These are phyloP conservation scores for Diorhabda elongata DNA, from an alignment of 1,140 invertebrate species.

Conservation along the genomic window DNA sequence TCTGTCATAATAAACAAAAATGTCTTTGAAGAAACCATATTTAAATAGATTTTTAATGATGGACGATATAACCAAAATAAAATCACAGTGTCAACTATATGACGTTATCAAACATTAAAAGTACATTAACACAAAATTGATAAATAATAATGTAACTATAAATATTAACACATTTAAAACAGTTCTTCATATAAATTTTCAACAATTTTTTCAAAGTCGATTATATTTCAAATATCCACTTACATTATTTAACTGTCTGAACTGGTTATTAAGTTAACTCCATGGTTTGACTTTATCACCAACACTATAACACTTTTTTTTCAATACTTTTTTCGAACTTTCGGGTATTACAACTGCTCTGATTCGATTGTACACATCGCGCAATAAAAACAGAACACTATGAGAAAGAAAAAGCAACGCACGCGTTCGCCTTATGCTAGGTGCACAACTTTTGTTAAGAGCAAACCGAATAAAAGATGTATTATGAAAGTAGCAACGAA, in stretches of 20 bases:
- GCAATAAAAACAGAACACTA: neutral
- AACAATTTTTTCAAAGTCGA: too few species aligned
- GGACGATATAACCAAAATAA: too few species aligned
- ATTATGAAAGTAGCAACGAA: slow-evolving; percentile 10
- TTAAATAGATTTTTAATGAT: too few species aligned
- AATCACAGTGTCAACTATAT: too few species aligned
- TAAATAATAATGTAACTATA: too few species aligned
- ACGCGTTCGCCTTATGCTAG: neutral
- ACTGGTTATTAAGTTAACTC: slow-evolving; percentile 10
- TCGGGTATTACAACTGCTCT: slow-evolving; percentile 3
- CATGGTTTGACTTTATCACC: slow-evolving; percentile 4
- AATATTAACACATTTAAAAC: too few species aligned
- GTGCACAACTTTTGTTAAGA: slow-evolving; percentile 14
- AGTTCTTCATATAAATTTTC: too few species aligned
- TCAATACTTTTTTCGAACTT: neutral
- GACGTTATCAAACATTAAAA: too few species aligned
- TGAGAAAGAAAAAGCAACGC: neutral
- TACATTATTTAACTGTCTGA: slow-evolving; percentile 9
- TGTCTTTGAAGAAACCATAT: too few species aligned
- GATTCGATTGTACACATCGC: slow-evolving; percentile 11
- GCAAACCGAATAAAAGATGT: slow-evolving; percentile 10
- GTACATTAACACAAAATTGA: too few species aligned
- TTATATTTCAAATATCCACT: neutral
- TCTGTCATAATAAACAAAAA: too few species aligned
- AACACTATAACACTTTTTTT: slow-evolving; percentile 6